Base-by-base conservation (phyloP, 2,113 vertebrate species). In the Malurus elegans region DNA sequence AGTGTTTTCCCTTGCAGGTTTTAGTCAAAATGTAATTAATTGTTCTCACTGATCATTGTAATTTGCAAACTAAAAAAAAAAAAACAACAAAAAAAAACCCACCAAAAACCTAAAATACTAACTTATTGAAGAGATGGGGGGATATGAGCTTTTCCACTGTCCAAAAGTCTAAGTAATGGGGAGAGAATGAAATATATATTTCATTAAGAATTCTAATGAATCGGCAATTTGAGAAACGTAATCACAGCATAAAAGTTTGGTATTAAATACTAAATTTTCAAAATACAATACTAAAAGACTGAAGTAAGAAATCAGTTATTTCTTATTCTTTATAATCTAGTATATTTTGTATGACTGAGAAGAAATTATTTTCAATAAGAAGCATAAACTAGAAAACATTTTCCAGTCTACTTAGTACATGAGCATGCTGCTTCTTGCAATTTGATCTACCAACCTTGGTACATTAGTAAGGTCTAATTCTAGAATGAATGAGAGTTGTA, bases 171-270 rank as follows among this genome's bases (percentile, higher is more conserved):
- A 61, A 80, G 25, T 54, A 71, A 42, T 16, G 26, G 32, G 20
- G 12, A 70, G 1, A 70, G 16, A 44, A 60, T 0, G 0, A 58
- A 60, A n/a, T 42, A 25, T 5, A 12, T 10, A 65, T 31, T 53
- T 36, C 64, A 7, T 26, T 75, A 58, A 73, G 84, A 48, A 47
- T 53, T 70, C 21, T 78, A 36, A 62, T 6, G 7, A 20, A 9
- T 48, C 25, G 79, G 3, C 25, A 70, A 42, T 5, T 44, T 66
- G 10, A 66, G 32, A 38, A 42, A 26, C 6, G 2, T 32, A n/a
- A 45, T 26, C 23, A 57, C 32, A 18, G 28, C 2, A 0, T 62
- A 50, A 10, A 69, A 66, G 42, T 75, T 48, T n/a, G 53, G 14
- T 24, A 38, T 8, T 9, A 8, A 58, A 14, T 62, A 26, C 16